Conservation (phyloP, 2,797 vertebrate genomes). For the Amblyopsis hoosieri region DNA sequence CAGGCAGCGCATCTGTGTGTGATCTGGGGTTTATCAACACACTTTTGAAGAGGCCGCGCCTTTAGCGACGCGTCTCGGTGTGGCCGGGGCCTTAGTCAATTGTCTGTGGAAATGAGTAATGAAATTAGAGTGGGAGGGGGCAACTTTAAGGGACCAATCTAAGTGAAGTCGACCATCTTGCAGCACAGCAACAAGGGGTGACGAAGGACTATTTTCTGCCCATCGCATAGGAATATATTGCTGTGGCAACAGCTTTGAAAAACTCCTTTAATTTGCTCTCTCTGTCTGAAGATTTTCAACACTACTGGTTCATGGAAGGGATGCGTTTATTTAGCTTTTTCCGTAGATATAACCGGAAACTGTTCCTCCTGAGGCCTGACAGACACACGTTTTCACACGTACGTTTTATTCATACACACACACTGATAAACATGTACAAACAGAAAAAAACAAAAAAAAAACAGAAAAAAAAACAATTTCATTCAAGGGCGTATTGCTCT, state of each 20-base stretch:
- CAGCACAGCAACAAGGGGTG: slow-evolving; percentile 54
- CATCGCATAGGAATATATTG: slow-evolving; percentile 54
- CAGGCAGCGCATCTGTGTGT: too few species aligned
- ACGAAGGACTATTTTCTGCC: slow-evolving; percentile 52
- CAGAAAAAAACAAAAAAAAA: slow-evolving; percentile 35
- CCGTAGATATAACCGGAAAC: slow-evolving; percentile 62
- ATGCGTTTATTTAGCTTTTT: slow-evolving; percentile 54
- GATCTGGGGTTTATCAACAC: too few species aligned
- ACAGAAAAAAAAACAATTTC: slow-evolving; percentile 52
- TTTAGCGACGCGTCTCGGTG: too few species aligned
- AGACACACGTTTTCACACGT: too few species aligned
- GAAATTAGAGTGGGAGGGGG: slow-evolving; percentile 56
- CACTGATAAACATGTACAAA: slow-evolving; percentile 8
- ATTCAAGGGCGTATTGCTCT: slow-evolving; percentile 78
- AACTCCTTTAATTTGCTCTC: slow-evolving; percentile 65
- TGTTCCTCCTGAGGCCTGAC: slow-evolving; percentile 53
- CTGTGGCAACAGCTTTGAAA: slow-evolving; percentile 58
- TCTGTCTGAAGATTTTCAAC: slow-evolving; percentile 64
- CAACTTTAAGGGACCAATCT: slow-evolving; percentile 69
- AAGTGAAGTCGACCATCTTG: slow-evolving; percentile 69
- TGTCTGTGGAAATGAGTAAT: slow-evolving; percentile 79
- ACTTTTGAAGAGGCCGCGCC: too few species aligned
- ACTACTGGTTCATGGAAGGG: slow-evolving; percentile 61
- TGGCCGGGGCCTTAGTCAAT: slow-evolving; percentile 60
- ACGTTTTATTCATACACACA: not conserved